Conservation (phyloP, 2,797 vertebrate species). For the Delichon dasypus region DNA sequence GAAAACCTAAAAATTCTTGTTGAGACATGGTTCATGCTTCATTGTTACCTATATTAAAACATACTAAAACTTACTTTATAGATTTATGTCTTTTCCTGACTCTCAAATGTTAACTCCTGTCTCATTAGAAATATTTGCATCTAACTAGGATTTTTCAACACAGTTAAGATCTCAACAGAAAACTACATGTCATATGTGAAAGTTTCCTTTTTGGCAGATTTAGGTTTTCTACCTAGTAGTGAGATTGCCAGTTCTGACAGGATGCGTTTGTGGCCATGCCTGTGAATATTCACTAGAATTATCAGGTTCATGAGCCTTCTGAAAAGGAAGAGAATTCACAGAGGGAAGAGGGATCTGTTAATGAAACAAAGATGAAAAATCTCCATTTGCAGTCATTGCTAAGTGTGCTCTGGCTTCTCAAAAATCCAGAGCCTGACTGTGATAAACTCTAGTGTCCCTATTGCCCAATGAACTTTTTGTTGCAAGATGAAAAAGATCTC, state of each 20-base stretch:
- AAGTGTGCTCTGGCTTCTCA: background rate
- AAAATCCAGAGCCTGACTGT: background rate
- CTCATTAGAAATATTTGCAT: background rate
- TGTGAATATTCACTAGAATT: background rate
- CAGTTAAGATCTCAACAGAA: background rate
- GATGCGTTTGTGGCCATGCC: background rate
- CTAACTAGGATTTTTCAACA: background rate
- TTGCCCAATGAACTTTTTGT: background rate
- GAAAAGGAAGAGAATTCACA: background rate
- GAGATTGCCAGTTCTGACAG: background rate
- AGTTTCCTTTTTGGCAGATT: background rate
- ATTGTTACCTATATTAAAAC: constrained; percentile 4
- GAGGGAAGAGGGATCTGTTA: background rate
- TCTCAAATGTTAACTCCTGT: background rate
- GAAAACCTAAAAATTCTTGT: constrained; percentile 45
- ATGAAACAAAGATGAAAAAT: background rate
- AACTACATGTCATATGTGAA: background rate
- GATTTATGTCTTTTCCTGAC: background rate
- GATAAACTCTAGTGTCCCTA: background rate
- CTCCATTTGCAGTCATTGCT: background rate
- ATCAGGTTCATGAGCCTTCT: background rate
- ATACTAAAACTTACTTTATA: background rate
- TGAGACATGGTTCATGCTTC: constrained; percentile 27
- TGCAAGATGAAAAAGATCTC: background rate
- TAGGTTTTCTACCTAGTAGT: background rate